Base-by-base conservation (phyloP, 2,888 invertebrate species). In the Nemurella pictetii region DNA sequence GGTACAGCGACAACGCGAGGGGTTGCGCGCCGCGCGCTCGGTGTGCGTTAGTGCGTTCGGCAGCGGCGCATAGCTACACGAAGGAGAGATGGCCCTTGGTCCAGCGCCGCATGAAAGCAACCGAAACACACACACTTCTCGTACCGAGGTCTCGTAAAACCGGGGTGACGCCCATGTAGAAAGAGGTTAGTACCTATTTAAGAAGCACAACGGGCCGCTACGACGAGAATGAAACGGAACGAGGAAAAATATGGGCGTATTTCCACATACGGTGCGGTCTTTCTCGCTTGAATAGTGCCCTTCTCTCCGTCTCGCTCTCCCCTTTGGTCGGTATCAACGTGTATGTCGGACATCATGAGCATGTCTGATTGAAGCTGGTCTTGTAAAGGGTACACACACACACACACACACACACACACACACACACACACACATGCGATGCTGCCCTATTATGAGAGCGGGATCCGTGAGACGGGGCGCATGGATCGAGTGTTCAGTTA, bases 131-230 rank as follows among this genome's bases (percentile, higher is more conserved):
- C 55, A 55, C 9, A 55, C 55, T 55, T 20, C 55, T 55, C 55
- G 55, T 55, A 55, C 55, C 55, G 55, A 55, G 55, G 15, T 55
- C 55, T 55, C 55, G 81, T 78, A 80, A 85, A 85, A 55, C 55
- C 55, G 78, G 74, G 85, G 80, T 85, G 73, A 85, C 83, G 83
- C 83, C 85, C 85, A 83, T 74, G 32, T 83, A 83, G 55, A 72
- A 80, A 83, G 80, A 80, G 83, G 72, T 85, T 80, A 78, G 78
- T 78, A 85, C 85, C 85, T 80, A 75, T 78, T 30, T 72, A 78
- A 36, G 83, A 80, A 29, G 55, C 55, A 55, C 55, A 55, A 55
- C 55, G 55, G 55, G 55, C 55, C 55, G 55, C 55, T 55, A 55
- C 9, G 28, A 78, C 78, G 30, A 26, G 28, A 25, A 28, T 20